Base-by-base conservation (phyloP, 2,113 vertebrate species). In the Phylloscopus trochiloides region DNA sequence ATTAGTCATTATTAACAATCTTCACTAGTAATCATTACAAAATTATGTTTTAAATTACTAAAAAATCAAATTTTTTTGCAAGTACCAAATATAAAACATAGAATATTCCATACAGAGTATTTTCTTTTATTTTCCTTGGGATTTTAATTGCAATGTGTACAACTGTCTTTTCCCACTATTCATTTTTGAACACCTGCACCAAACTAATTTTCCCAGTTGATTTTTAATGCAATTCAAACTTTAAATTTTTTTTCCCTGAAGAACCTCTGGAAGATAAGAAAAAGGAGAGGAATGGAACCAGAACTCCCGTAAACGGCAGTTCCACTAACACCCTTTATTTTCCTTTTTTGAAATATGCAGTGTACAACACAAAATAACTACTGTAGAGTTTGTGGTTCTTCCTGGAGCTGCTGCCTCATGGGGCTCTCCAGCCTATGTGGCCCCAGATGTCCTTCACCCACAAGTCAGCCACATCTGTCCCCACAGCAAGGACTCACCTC, bases 391-490 rank as follows among this genome's bases (percentile, higher is more conserved):
- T 71, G 29, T 2, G 5, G 22, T 26, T 31, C 61, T 58, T 67
- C 22, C 65, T 4, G 4, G 42, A 25, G 42, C 70, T 76, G 29
- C 71, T 52, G 38, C 28, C 29, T 47, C 18, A 15, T 1, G 5
- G 26, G 19, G 29, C 12, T 32, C 43, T 14, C 29, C 43, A 91
- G 24, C 36, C 25, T 24, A 1, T 7, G 29, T 3, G 3, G 21
- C 20, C 25, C 25, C 13, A n/a, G 11, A 1, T 6, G 36, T 19
- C 40, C 24, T 50, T n/a, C 22, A 59, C 20, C 6, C 66, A n/a
- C 0, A 0, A n/a, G 12, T 31, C 50, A 86, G 48, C 26, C 55
- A 32, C 4, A 0, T 10, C n/a, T 20, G 36, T 40, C 21, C 38
- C 34, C 38, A 38, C 0, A 3, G 61, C 18, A 21, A 5, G 21